Conservation (phyloP, 2,888 invertebrate genomes). For the Calameuta idolon region DNA sequence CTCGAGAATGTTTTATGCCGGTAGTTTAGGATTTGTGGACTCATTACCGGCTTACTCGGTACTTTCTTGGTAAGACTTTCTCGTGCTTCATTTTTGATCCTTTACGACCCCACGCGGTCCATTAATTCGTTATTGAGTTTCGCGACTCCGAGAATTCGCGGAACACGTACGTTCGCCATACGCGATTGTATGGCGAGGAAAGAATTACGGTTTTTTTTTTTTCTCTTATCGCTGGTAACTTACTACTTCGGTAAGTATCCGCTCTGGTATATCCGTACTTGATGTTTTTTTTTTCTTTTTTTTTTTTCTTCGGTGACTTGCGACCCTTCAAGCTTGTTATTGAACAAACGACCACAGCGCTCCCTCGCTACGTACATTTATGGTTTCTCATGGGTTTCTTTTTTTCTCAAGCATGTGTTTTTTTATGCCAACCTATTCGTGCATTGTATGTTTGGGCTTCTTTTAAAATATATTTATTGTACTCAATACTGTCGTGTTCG, state of each 20-base stretch:
- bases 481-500: background rate
- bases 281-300: background rate
- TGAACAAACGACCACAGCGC: background rate
- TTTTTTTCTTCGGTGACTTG: background rate
- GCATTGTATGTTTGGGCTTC: background rate
- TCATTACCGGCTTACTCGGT: background rate
- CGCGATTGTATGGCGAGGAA: background rate
- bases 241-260: background rate
- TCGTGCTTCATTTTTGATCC: background rate
- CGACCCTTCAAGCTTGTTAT: background rate
- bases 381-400: background rate
- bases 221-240: background rate
- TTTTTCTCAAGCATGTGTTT: background rate
- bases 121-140: conserved; percentile 14
- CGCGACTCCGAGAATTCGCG: background rate
- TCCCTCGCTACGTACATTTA: background rate
- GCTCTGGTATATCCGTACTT: background rate
- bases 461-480: background rate
- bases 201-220: background rate
- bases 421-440: background rate
- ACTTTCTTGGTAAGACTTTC: background rate
- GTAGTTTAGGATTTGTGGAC: background rate
- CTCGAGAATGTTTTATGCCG: background rate
- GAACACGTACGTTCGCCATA: background rate
- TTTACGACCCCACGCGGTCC: background rate